Evolutionary conservation across 2,888 invertebrate genomes (phyloP).

Genomic region (Amphipyra berbera): DNA sequence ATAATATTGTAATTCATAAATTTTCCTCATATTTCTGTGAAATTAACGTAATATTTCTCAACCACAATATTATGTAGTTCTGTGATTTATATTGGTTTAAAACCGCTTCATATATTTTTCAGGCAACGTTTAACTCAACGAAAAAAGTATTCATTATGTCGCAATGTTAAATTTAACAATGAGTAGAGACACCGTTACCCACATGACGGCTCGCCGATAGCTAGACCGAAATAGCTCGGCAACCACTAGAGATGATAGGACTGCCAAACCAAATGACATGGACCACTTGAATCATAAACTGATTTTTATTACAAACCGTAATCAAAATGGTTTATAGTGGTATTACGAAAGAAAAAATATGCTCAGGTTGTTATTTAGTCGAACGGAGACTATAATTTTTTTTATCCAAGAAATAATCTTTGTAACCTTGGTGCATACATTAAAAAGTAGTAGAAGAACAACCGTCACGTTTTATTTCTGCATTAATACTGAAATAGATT

Average conservation of each 20-base stretch:
- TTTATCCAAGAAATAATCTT: conserved; percentile 31
- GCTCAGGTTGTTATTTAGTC: conserved; percentile 13
- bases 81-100: too few species aligned
- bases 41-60: too few species aligned
- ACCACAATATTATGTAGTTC: too few species aligned
- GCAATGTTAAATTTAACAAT: conserved; percentile 44
- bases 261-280: conserved; percentile 64
- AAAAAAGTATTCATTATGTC: conserved; percentile 22
- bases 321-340: conserved; percentile 36
- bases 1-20: too few species aligned
- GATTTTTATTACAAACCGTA: conserved; percentile 49
- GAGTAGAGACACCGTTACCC: conserved; percentile 57
- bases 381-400: conserved; percentile 17
- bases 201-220: conserved; percentile 54
- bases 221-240: conserved; percentile 59
- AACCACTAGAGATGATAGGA: conserved; percentile 53
- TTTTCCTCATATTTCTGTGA: too few species aligned
- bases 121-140: neutral
- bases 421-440: conserved; percentile 24
- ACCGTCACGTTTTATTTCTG: conserved; percentile 10
- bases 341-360: conserved; percentile 13
- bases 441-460: conserved; percentile 6
- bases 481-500: conserved; percentile 2
- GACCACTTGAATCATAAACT: conserved; percentile 55
- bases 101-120: too few species aligned